Evolutionary conservation across 2,888 invertebrate genomes (phyloP).

Genomic region (Chaitophorus viminalis): DNA sequence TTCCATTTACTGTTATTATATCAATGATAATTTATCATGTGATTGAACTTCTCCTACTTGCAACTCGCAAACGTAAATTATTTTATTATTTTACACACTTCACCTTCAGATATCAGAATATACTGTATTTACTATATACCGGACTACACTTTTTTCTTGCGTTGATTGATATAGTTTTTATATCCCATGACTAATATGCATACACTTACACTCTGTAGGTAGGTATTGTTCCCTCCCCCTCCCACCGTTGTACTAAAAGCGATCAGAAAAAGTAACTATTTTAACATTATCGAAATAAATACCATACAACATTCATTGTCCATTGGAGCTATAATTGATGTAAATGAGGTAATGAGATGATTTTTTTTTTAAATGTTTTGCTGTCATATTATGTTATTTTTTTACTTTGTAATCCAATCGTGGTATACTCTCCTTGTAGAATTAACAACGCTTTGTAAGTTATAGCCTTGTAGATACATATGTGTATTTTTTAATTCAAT

Average conservation of each 20-base stretch:
- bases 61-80: neutral
- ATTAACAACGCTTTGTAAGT: neutral
- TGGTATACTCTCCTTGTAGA: neutral
- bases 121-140: neutral
- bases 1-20: too few species aligned
- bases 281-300: constrained; percentile 15
- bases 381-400: neutral
- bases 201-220: too few species aligned
- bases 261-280: constrained; percentile 18
- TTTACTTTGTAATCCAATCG: neutral
- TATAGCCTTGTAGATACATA: neutral
- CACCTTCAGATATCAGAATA: neutral
- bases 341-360: constrained; percentile 10
- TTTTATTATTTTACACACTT: neutral
- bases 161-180: neutral
- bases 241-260: neutral
- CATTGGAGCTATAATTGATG: neutral
- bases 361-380: neutral
- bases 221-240: neutral
- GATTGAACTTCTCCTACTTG: neutral
- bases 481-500: neutral
- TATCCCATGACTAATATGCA: neutral
- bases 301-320: neutral
- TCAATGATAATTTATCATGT: neutral
- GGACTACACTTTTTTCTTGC: neutral